These are phyloP conservation scores for Trilocha varians DNA, from an alignment of 2,888 invertebrate genomes.

Conservation along the genomic window DNA sequence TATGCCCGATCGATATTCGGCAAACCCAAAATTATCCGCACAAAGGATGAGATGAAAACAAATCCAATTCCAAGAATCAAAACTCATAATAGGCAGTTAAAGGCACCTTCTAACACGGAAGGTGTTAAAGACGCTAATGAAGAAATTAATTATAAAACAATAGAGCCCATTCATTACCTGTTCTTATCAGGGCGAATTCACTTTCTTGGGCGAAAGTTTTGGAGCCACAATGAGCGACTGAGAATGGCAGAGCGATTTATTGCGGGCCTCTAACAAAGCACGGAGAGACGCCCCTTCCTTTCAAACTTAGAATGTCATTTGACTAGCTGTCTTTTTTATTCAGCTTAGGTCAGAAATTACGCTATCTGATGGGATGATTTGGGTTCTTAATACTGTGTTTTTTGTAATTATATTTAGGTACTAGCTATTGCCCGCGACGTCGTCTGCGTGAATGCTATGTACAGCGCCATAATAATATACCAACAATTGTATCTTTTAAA, in stretches of 20 bases:
- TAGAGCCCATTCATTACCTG: slow-evolving; percentile 47
- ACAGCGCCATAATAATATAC: too few relatives aligned
- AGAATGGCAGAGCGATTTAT: slow-evolving; percentile 45
- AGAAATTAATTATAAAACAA: slow-evolving; percentile 63
- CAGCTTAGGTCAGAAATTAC: neutral
- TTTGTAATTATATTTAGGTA: too few relatives aligned
- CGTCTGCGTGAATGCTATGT: too few relatives aligned
- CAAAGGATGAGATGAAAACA: neutral
- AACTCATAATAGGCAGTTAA: slow-evolving; percentile 21
- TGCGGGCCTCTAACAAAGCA: slow-evolving; percentile 31
- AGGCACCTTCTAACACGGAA: slow-evolving; percentile 18
- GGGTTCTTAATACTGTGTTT: too few relatives aligned
- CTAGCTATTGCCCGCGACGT: too few relatives aligned
- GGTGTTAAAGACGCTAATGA: slow-evolving; percentile 50
- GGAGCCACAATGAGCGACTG: slow-evolving; percentile 25
- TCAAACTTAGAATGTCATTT: neutral
- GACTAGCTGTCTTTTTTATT: neutral
- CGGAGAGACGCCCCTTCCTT: neutral
- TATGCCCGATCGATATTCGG: neutral
- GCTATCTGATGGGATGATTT: neutral
- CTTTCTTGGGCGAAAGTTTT: slow-evolving; percentile 34
- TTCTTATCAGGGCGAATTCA: slow-evolving; percentile 38
- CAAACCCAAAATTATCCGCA: neutral
- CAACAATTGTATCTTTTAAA: too few relatives aligned
- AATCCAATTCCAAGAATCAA: neutral